phyloP scores from a whole-genome alignment of 2,888 invertebrate species.

The Tinea semifulvella region DNA sequence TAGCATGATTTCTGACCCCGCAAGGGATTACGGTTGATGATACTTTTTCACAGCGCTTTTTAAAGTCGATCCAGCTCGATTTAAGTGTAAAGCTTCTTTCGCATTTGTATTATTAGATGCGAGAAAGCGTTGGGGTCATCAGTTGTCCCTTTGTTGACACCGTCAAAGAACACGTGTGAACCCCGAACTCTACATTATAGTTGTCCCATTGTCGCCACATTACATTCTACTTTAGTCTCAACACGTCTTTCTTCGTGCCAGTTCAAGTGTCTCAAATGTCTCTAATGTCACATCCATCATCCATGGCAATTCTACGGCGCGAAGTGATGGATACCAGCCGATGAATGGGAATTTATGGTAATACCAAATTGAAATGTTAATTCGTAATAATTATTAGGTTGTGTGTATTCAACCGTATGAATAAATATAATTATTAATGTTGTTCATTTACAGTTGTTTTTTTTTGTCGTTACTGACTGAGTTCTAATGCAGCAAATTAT shows the following conservation, averaged over 20 bases:
- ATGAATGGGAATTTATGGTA: slow-evolving; percentile 57
- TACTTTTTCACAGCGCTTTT: too few species aligned
- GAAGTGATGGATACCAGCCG: slow-evolving; percentile 45
- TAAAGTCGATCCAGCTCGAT: too few species aligned
- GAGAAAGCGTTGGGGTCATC: slow-evolving; percentile 21
- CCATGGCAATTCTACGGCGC: slow-evolving; percentile 25
- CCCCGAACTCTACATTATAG: slow-evolving; percentile 37
- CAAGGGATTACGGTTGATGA: too few species aligned
- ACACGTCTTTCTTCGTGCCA: slow-evolving; percentile 41
- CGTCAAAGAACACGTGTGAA: slow-evolving; percentile 54
- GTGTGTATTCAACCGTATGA: not conserved
- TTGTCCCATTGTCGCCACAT: slow-evolving; percentile 17
- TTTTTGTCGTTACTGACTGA: too few species aligned
- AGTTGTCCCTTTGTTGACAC: slow-evolving; percentile 34
- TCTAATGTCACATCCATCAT: slow-evolving; percentile 40
- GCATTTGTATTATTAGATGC: not conserved
- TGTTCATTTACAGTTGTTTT: slow-evolving; percentile 3
- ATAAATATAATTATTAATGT: not conserved
- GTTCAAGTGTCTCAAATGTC: slow-evolving; percentile 61
- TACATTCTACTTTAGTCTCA: slow-evolving; percentile 28
- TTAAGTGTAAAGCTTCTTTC: not conserved
- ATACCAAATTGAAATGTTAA: slow-evolving; percentile 57
- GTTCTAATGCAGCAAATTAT: too few species aligned
- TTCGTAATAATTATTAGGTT: slow-evolving; percentile 40
- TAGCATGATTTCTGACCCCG: too few species aligned